phyloP scores from a whole-genome alignment of 2,113 vertebrate species.

The Willisornis vidua region DNA sequence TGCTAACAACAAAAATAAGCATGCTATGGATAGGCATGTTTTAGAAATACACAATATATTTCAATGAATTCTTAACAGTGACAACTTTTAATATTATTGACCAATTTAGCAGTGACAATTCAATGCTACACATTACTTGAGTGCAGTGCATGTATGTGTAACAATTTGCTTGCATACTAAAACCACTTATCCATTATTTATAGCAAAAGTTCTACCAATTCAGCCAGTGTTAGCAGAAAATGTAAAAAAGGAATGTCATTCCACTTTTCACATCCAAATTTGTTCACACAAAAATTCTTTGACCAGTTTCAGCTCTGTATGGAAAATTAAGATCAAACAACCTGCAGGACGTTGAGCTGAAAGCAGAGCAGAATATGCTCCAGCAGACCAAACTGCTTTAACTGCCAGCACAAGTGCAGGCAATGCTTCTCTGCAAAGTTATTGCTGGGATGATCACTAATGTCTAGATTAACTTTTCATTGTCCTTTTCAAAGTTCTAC shows the following conservation, averaged over 20 bases:
- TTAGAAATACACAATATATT: neutral
- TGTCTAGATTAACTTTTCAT: neutral
- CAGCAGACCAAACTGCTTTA: neutral
- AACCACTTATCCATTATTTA: conserved; percentile 34
- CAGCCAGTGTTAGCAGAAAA: conserved; percentile 7
- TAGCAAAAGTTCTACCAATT: neutral
- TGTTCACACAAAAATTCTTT: neutral
- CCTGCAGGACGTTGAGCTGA: neutral
- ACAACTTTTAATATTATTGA: neutral
- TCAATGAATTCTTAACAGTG: neutral
- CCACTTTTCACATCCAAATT: conserved; percentile 1
- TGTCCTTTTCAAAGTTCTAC: neutral
- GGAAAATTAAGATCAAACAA: neutral
- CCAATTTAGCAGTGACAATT: neutral
- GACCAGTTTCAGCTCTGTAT: neutral
- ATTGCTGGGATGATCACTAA: neutral
- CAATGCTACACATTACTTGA: neutral
- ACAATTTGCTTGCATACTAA: neutral
- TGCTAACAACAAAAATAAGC: neutral
- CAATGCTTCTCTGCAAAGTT: neutral
- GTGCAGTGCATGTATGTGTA: neutral
- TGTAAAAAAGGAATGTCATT: neutral
- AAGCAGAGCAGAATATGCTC: neutral
- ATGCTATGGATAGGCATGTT: neutral
- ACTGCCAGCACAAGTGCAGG: neutral